Evolutionary conservation across 2,113 vertebrate species (phyloP), one percentile per base, ranked within the genome.

Genomic region (Melospiza melodia): DNA sequence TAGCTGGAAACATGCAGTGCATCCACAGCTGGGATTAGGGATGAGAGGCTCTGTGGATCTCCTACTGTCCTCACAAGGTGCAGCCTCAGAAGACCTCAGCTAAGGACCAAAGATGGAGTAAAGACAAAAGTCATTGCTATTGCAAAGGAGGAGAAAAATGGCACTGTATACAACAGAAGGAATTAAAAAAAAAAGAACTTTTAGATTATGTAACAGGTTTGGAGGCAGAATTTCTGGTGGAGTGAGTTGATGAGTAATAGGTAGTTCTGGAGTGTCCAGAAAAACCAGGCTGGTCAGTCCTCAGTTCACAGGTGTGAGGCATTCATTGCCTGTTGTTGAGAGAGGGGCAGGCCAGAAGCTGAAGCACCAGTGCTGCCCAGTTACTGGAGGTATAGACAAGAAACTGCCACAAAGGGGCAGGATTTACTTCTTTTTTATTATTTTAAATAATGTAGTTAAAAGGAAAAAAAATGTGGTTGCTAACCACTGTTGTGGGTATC

Each of bases 321-420:
- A 51, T 77, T 84, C 68, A 84, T 10, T 78, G 21, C 52, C 43
- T 62, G 12, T 25, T 37, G 62, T 3, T 86, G 68, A 88, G 37
- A 62, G 48, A 82, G 21, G 22, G 37, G 19, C 19, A 62, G 28
- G 46, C 31, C n/a, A 69, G 63, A 66, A 89, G 28, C 65, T 31
- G 44, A 54, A 21, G 44, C 30, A 37, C 31, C 28, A 51, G 65
- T 43, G 58, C 43, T 84, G 43, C 59, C 31, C 35, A 22, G 24
- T 71, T 63, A 33, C 59, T 48, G 51, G 46, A 28, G 8, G 3
- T 46, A 44, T 52, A 84, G 39, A 78, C 74, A 72, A 52, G 39
- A 72, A 90, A 78, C 82, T 54, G 72, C 94, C 95, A 93, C 95
- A 65, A 57, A 89, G 95, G 80, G 95, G 92, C 94, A 95, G 93